Evolutionary conservation across 1,140 invertebrate species (phyloP), one percentile per base, ranked within the genome.

Genomic region (Kradibia gibbosae): DNA sequence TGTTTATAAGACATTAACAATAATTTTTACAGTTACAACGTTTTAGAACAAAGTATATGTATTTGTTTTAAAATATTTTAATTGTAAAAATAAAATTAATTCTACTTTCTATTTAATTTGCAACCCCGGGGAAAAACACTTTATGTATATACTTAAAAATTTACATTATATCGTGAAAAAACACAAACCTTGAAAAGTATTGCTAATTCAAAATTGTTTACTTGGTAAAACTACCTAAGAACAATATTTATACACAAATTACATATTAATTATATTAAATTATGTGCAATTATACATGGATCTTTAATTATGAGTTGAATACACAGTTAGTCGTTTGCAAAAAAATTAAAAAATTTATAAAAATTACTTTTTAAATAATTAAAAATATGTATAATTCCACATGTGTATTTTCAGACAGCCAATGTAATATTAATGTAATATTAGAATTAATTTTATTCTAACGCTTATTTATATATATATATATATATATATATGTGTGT

Each of bases 241-340:
- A 50, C 65, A 45, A 48, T 34, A 78, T n/a, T 67, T 67, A 67
- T 50, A 50, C 25, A 67, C 45, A 31, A 50, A 78, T 78, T 65
- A 45, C 22, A 78, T 67, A 48, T 78, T 78, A 78, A 78, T 67
- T 67, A 67, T 67, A 60, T 50, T 20, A 34, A 78, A 74, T 39
- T 36, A 50, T 78, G 57, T 78, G 20, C 3, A 39, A 50, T 67
- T 67, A 22, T 67, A 3, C 8, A 39, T 65, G n/a, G 0, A 55
- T 25, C 57, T 60, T 15, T 67, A 22, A 17, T 78, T 78, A 67
- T 36, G n/a, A 7, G 10, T 8, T 60, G 39, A 39, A 4, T 42
- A 48, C 2, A 62, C 50, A 45, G 13, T 45, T 77, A 65, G 28
- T 65, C 20, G 13, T 76, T 65, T 57, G 7, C 55, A 77, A 65